Evolutionary conservation across 2,888 invertebrate species (phyloP), one percentile per base, ranked within the genome.

Genomic region (Parasteatoda lunata): DNA sequence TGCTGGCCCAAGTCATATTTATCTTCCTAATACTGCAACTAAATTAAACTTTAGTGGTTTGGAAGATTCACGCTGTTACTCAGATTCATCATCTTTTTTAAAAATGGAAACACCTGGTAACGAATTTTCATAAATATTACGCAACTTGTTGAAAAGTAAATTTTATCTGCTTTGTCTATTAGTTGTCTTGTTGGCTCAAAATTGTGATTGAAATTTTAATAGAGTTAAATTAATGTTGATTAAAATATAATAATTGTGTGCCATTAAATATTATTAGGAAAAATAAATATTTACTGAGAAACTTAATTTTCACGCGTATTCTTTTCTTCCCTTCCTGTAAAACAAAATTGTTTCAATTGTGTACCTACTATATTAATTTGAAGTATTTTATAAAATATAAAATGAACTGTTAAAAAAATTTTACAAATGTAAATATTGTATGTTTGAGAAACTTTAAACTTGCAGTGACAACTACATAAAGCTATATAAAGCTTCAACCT

Each of bases 11-110:
- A 66, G 48, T 4, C 30, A 51, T 52, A 2, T 49, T 49, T 54
- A 71, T 8, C 5, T 66, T 5, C 73, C 77, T 11, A 52, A 30
- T 77, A 54, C 82, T 73, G 81, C 81, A 5, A 73, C 81, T 11
- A 77, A 30, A 68, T 48, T 87, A 52, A 77, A 87, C 52, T 87
- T 87, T 52, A 86, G 86, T 86, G n/a, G 68, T 48, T 8, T 73
- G 30, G 82, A 87, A 13, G 86, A 87, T 52, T 77, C 76, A 9
- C 64, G 70, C n/a, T 9, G 59, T 6, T 51, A 30, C 45, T 45
- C 66, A 2, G 72, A 77, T 49, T 77, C 85, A 30, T 11, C 52
- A 5, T 64, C 15, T 47, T 11, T 54, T 45, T 69, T 15, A 48
- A 15, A 48, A 9, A 72, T 54, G 59, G 66, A 80, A 80, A 86